Evolutionary conservation across 1,140 invertebrate species (phyloP).

Genomic region (Galendromus occidentalis): DNA sequence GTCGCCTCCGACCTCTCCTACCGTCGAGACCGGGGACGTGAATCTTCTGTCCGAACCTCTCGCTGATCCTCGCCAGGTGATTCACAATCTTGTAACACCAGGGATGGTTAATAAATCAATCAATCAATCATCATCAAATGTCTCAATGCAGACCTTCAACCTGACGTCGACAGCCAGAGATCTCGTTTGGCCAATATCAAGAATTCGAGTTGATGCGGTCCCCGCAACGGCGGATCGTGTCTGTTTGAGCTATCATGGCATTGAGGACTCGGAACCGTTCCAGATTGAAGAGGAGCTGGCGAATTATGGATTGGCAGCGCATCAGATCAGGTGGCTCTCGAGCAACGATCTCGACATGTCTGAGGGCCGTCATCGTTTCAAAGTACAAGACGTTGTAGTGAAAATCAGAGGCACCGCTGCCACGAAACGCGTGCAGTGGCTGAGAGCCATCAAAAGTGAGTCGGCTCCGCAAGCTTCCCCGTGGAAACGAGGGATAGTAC

Average conservation of each 20-base stretch:
- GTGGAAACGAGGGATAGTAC: constrained; percentile 11
- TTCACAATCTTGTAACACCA: too few species aligned
- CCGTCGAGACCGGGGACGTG: constrained; percentile 10
- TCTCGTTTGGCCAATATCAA: too few species aligned
- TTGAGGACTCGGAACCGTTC: constrained; percentile 14
- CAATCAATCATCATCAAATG: constrained; percentile 13
- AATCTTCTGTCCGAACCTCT: background rate
- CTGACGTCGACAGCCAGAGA: too few species aligned
- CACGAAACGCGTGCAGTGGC: constrained; percentile 18
- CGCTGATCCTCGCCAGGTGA: background rate
- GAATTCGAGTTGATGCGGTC: too few species aligned
- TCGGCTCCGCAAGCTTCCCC: too few species aligned
- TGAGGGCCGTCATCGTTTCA: constrained; percentile 8
- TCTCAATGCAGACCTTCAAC: too few species aligned
- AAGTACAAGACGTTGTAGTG: constrained; percentile 46
- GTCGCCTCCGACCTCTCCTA: constrained; percentile 17
- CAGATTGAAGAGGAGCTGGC: constrained; percentile 18
- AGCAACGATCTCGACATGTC: background rate
- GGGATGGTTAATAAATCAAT: too few species aligned
- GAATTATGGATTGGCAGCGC: constrained; percentile 12
- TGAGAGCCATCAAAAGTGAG: constrained; percentile 22
- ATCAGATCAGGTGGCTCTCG: background rate
- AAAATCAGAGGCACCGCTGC: constrained; percentile 31
- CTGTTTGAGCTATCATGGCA: too few species aligned
- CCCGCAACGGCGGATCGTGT: too few species aligned